Evolutionary conservation across 1,140 invertebrate genomes (phyloP).

Genomic region (Muscidifurax raptorellus): DNA sequence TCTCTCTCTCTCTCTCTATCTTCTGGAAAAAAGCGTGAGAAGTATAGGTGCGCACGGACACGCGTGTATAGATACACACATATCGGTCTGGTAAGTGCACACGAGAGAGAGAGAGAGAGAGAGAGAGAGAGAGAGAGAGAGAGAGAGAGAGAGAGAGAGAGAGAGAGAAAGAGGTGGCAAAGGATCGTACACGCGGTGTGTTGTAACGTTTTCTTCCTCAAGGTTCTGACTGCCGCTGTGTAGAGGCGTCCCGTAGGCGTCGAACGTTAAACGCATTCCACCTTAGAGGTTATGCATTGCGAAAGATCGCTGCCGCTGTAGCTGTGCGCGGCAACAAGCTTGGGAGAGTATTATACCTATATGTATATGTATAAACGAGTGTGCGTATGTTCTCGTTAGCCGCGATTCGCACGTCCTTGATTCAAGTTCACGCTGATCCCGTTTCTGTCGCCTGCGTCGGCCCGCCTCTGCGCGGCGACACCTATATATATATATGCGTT

Average conservation of each 20-base stretch:
- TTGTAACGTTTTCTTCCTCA: slow-evolving; percentile 74
- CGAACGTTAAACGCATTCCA: slow-evolving; percentile 76
- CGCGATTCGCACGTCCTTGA: slow-evolving; percentile 71
- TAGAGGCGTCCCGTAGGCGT: slow-evolving; percentile 75
- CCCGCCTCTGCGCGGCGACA: background rate
- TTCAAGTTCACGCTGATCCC: slow-evolving; percentile 69
- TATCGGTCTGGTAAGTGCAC: no score
- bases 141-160: slow-evolving; percentile 39
- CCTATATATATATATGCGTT: background rate
- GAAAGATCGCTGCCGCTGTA: slow-evolving; percentile 60
- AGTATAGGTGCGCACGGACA: background rate
- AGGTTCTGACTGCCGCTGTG: slow-evolving; percentile 65
- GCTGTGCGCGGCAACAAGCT: background rate
- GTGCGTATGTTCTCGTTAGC: slow-evolving; percentile 70
- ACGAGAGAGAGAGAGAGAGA: slow-evolving; percentile 40
- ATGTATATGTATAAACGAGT: background rate
- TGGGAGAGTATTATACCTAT: slow-evolving; percentile 41
- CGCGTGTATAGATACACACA: background rate
- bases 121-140: slow-evolving; percentile 38
- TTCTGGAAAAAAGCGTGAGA: slow-evolving; percentile 37
- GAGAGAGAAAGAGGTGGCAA: slow-evolving; percentile 57
- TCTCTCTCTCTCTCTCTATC: background rate
- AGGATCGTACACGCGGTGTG: slow-evolving; percentile 68
- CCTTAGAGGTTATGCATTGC: slow-evolving; percentile 74
- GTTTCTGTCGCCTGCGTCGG: slow-evolving; percentile 27